phyloP scores from a whole-genome alignment of 2,113 vertebrate genomes.

The Lophius piscatorius region DNA sequence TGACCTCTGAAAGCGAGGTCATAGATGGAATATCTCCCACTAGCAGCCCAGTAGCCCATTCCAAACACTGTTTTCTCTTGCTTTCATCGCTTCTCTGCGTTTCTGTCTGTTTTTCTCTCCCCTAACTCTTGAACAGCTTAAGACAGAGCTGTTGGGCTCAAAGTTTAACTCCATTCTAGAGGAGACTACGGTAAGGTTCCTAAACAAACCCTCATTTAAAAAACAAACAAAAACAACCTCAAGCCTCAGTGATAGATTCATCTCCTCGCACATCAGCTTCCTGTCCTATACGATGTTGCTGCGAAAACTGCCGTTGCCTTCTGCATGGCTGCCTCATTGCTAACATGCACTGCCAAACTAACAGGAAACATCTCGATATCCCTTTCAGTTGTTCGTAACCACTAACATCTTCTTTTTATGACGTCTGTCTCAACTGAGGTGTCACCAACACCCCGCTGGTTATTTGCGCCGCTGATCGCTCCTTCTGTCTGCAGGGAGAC shows the following conservation, averaged over 20 bases:
- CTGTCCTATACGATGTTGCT: conserved; percentile 49
- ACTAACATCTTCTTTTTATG: conserved; percentile 44
- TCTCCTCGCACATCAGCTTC: conserved; percentile 64
- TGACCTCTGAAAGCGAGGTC: conserved; percentile 47
- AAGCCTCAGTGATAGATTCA: conserved; percentile 58
- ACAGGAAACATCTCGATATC: conserved; percentile 65
- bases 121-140: conserved; percentile 85
- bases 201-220: conserved; percentile 60
- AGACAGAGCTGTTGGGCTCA: conserved; percentile 88
- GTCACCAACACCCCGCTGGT: conserved; percentile 16
- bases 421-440: conserved; percentile 21
- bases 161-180: conserved; percentile 89
- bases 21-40: conserved; percentile 47
- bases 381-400: conserved; percentile 58
- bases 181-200: conserved; percentile 85
- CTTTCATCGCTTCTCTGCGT: conserved; percentile 83
- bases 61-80: conserved; percentile 77
- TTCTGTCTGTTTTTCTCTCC: conserved; percentile 83
- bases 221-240: conserved; percentile 19
- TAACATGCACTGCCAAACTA: conserved; percentile 63
- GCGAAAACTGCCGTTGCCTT: conserved; percentile 40
- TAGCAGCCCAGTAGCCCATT: conserved; percentile 58
- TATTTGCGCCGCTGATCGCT: conserved; percentile 39
- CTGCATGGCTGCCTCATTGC: conserved; percentile 60
- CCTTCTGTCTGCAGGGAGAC: conserved; percentile 77